Conservation (phyloP, 2,888 invertebrate genomes). For the Embidobia sp. region DNA sequence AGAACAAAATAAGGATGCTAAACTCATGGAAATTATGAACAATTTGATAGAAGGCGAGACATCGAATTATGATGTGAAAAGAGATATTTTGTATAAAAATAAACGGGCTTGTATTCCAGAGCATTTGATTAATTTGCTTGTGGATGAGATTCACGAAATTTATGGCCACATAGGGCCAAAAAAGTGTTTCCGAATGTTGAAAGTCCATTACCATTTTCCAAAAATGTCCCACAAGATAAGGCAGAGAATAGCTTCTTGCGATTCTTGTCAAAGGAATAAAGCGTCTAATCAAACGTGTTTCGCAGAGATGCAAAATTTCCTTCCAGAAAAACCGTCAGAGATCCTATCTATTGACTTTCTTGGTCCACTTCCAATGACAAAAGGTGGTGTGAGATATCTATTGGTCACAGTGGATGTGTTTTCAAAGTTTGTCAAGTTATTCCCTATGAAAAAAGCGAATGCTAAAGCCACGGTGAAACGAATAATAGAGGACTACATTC, state of each 20-base stretch:
- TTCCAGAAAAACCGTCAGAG: constrained; percentile 14
- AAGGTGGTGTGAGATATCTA: constrained; percentile 31
- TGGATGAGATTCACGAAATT: constrained; percentile 13
- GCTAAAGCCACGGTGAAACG: too few relatives aligned
- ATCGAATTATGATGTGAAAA: too few relatives aligned
- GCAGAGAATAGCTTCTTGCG: constrained; percentile 10
- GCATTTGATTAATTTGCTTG: neutral
- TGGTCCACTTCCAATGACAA: constrained; percentile 28
- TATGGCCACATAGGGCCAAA: constrained; percentile 38
- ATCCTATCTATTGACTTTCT: constrained; percentile 25
- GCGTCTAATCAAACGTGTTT: neutral
- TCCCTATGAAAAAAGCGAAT: constrained; percentile 36
- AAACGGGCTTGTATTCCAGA: neutral
- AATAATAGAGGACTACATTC: too few relatives aligned
- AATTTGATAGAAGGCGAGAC: too few relatives aligned
- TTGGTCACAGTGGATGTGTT: constrained; percentile 61
- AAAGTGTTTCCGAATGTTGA: constrained; percentile 28
- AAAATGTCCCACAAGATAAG: constrained; percentile 1
- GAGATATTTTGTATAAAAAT: neutral
- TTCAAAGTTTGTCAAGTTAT: constrained; percentile 44
- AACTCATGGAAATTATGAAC: too few relatives aligned
- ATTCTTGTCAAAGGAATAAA: constrained; percentile 53
- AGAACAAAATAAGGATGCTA: too few relatives aligned
- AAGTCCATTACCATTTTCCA: constrained; percentile 19
- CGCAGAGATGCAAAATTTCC: constrained; percentile 23